Evolutionary conservation across 2,888 invertebrate species (phyloP).

Genomic region (Philaethria dido): DNA sequence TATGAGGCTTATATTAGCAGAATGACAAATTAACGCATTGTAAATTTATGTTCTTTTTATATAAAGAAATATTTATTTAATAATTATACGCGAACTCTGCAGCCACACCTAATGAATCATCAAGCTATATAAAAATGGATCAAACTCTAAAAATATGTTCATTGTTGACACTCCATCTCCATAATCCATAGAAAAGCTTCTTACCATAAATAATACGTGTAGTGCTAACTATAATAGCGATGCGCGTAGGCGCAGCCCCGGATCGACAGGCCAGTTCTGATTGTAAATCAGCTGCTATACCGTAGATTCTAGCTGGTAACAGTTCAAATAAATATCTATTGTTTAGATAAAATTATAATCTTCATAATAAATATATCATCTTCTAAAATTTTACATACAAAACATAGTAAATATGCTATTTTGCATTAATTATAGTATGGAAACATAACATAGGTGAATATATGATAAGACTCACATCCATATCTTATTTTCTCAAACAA

Average conservation of each 20-base stretch:
- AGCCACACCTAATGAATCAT: slow-evolving; percentile 16
- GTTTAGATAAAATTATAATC: slow-evolving; percentile 25
- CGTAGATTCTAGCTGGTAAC: slow-evolving; percentile 43
- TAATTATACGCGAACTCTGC: not conserved
- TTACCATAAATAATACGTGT: slow-evolving; percentile 83
- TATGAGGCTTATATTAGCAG: slow-evolving; percentile 15
- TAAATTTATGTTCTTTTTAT: slow-evolving; percentile 1
- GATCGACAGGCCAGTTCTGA: slow-evolving; percentile 79
- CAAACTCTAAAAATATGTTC: slow-evolving; percentile 49
- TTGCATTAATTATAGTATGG: not conserved
- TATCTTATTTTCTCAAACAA: slow-evolving; percentile 6
- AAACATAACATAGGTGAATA: not conserved
- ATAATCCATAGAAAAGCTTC: slow-evolving; percentile 81
- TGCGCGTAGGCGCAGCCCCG: slow-evolving; percentile 75
- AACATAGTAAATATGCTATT: not conserved
- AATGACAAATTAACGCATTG: slow-evolving; percentile 18
- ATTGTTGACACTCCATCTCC: slow-evolving; percentile 79
- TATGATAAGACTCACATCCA: not conserved
- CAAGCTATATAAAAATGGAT: slow-evolving; percentile 26
- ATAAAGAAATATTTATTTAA: slow-evolving; percentile 1
- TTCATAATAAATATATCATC: slow-evolving; percentile 14
- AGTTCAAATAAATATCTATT: slow-evolving; percentile 39
- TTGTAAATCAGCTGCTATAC: slow-evolving; percentile 73
- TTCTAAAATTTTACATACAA: not conserved
- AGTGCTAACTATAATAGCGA: slow-evolving; percentile 75